Evolutionary conservation across 2,797 vertebrate genomes (phyloP).

Genomic region (Pagetopsis macropterus): DNA sequence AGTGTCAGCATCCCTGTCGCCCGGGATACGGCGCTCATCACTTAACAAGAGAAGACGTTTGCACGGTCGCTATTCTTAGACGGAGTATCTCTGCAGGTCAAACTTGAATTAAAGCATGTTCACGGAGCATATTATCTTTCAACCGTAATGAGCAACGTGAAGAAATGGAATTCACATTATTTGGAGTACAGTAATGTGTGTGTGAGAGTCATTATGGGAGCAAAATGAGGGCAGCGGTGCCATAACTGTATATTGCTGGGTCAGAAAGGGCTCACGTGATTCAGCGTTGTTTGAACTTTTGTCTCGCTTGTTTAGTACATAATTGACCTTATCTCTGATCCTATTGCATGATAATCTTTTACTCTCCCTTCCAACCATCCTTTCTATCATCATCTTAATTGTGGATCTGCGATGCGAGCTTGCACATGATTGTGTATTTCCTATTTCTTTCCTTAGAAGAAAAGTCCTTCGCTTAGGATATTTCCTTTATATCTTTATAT

Average conservation of each 20-base stretch:
- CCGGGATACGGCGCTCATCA: conserved; percentile 54
- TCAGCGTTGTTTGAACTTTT: conserved; percentile 53
- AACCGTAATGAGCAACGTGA: conserved; percentile 45
- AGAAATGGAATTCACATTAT: conserved; percentile 64
- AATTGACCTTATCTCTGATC: conserved; percentile 67
- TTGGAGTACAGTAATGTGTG: conserved; percentile 45
- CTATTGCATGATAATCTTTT: conserved; percentile 47
- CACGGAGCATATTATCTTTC: conserved; percentile 46
- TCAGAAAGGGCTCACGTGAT: conserved; percentile 44
- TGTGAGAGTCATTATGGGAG: conserved; percentile 62
- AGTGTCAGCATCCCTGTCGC: conserved; percentile 69
- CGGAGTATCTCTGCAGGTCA: conserved; percentile 41
- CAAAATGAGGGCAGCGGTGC: conserved; percentile 65
- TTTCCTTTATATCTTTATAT: too few species aligned
- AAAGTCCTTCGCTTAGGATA: too few species aligned
- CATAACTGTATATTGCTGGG: conserved; percentile 42
- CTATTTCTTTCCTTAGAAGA: too few species aligned
- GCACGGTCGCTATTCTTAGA: conserved; percentile 42
- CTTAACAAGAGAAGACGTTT: conserved; percentile 51
- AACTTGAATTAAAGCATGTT: conserved; percentile 59
- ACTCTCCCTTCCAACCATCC: conserved; percentile 20
- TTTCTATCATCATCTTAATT: conserved; percentile 41
- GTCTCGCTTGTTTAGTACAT: conserved; percentile 39
- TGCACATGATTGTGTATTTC: conserved; percentile 14
- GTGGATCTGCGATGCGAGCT: conserved; percentile 32